These are phyloP conservation scores for Ichneumon xanthorius DNA, from an alignment of 2,888 invertebrate genomes.

Conservation along the genomic window DNA sequence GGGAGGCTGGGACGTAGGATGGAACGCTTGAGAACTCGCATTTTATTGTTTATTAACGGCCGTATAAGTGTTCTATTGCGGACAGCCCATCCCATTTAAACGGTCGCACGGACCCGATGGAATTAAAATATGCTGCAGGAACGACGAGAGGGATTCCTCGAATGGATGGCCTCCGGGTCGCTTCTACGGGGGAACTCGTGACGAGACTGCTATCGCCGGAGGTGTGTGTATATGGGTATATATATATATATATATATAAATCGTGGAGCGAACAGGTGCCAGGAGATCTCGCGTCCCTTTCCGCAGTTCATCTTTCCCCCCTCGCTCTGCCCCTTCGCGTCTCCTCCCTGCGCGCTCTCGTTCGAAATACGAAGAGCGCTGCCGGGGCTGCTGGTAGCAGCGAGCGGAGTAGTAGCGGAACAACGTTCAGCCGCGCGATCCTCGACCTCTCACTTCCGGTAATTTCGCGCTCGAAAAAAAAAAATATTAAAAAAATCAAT, in stretches of 20 bases:
- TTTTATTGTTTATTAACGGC: background rate
- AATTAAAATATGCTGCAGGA: slow-evolving; percentile 54
- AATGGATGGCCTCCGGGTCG: slow-evolving; percentile 35
- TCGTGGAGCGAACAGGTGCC: slow-evolving; percentile 53
- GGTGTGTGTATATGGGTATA: slow-evolving; percentile 6
- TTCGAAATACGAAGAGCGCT: slow-evolving; percentile 58
- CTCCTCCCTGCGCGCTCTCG: slow-evolving; percentile 43
- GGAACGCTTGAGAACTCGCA: slow-evolving; percentile 14
- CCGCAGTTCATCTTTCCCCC: slow-evolving; percentile 25
- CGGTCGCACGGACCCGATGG: slow-evolving; percentile 46
- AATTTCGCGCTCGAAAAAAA: slow-evolving; percentile 75
- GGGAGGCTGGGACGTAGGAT: slow-evolving; percentile 14
- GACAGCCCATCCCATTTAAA: slow-evolving; percentile 9
- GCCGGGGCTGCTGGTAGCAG: slow-evolving; percentile 14
- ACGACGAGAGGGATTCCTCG: slow-evolving; percentile 53
- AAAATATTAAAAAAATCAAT: slow-evolving; percentile 76
- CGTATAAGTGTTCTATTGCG: background rate
- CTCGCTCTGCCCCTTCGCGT: slow-evolving; percentile 31
- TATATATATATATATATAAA: background rate
- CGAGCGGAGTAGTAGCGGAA: slow-evolving; percentile 41
- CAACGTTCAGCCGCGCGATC: slow-evolving; percentile 64
- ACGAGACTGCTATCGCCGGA: slow-evolving; percentile 46
- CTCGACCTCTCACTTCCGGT: slow-evolving; percentile 80
- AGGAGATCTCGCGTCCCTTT: slow-evolving; percentile 31
- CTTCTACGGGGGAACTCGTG: slow-evolving; percentile 53